A percentile compares a stretch with the other conserved stretches of the same genome.
Conservation (phyloP, 2,797 vertebrate species). For the Chloroceryle inda region DNA sequence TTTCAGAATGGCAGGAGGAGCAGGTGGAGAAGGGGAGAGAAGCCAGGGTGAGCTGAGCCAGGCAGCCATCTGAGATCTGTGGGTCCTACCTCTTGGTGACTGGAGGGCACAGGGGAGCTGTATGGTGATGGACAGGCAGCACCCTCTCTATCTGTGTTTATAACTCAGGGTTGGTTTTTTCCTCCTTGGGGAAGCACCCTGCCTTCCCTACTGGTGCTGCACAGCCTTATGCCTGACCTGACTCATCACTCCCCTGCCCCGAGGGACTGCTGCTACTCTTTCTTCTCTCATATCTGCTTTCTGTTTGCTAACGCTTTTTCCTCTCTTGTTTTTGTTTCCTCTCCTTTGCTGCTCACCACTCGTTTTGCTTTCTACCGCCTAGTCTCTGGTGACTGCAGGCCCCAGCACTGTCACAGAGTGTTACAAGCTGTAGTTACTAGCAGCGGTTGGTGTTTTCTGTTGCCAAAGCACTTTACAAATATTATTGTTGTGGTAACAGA, state of each 20-base stretch:
- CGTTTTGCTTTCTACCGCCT: not conserved
- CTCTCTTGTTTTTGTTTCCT: not conserved
- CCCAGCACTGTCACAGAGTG: fast-evolving
- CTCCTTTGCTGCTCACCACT: not conserved
- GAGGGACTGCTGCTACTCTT: not conserved
- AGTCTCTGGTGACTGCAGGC: fast-evolving
- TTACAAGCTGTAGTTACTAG: not conserved
- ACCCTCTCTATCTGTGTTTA: not conserved
- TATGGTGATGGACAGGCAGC: not conserved
- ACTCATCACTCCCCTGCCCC: not conserved
- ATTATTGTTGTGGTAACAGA: not conserved
- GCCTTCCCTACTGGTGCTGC: not conserved
- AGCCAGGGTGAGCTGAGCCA: not conserved
- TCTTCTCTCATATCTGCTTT: not conserved
- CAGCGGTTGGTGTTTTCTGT: not conserved
- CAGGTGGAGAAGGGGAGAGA: not conserved
- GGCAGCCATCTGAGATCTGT: fast-evolving
- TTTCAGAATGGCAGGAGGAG: not conserved
- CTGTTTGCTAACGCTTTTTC: not conserved
- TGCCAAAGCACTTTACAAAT: not conserved
- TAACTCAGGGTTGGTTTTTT: not conserved
- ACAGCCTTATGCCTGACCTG: not conserved
- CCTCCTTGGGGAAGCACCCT: not conserved
- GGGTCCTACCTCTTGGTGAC: not conserved
- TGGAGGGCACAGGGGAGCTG: not conserved